Evolutionary conservation across 2,797 vertebrate species (phyloP).

Genomic region (Arnoldichthys spilopterus): DNA sequence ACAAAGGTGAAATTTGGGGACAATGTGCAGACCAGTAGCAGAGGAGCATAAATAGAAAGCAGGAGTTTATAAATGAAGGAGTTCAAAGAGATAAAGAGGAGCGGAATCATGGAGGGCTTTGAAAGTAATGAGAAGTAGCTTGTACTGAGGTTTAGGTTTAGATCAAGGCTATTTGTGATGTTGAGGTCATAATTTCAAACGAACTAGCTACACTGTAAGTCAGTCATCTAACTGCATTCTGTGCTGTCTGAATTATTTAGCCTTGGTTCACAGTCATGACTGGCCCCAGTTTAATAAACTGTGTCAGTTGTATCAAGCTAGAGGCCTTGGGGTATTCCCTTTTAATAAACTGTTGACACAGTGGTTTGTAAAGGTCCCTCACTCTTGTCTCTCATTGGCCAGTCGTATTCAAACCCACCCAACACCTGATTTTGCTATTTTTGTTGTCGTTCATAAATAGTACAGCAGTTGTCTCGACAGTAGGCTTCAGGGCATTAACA

Average conservation of each 20-base stretch:
- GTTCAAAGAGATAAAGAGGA: no score
- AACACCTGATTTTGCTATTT: slow-evolving; percentile 68
- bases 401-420: slow-evolving; percentile 50
- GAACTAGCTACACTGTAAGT: background rate
- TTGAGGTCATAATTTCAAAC: background rate
- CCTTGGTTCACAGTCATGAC: background rate
- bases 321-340: slow-evolving; percentile 9
- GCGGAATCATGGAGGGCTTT: no score
- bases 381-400: slow-evolving; percentile 45
- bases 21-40: no score
- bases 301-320: slow-evolving; percentile 24
- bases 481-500: slow-evolving; percentile 54
- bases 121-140: no score
- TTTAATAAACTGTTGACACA: slow-evolving; percentile 12
- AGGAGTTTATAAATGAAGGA: no score
- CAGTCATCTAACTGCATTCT: background rate
- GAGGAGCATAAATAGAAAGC: no score
- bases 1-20: no score
- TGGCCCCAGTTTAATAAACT: slow-evolving; percentile 19
- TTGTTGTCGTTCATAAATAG: slow-evolving; percentile 72
- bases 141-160: no score
- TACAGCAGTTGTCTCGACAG: slow-evolving; percentile 66
- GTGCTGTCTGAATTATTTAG: slow-evolving; percentile 1
- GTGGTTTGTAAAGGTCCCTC: slow-evolving; percentile 37
- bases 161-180: no score